Evolutionary conservation across 2,797 vertebrate species (phyloP), one percentile per base, ranked within the genome.

Genomic region (Anguilla megastoma): DNA sequence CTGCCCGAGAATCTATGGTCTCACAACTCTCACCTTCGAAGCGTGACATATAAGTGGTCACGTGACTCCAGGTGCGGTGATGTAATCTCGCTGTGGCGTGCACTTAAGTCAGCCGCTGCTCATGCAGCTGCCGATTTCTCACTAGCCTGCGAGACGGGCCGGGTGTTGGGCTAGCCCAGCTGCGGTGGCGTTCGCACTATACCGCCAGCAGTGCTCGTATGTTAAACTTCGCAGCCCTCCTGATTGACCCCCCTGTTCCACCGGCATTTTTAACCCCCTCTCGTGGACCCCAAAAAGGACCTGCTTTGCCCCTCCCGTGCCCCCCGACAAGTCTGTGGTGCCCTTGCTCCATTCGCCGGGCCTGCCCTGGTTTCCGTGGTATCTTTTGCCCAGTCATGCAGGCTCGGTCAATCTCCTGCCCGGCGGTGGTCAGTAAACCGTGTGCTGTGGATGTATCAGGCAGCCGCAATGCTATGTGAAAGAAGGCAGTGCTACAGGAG

Each of bases 101-200:
- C 24, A n/a, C 7, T 52, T 12, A 52, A n/a, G 60, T n/a, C 60
- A 66, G 8, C 1, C 60, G 8, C 60, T 4, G 60, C 56, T 18
- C 16, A 3, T 66, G 60, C 60, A 66, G 60, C 60, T 66, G 60
- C 21, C 21, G 66, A 8, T 45, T 45, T 66, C 41, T 74, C 2
- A 36, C 24, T 16, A 10, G 48, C 58, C 79, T 74, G 63, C 9
- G 66, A 63, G 80, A 27, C 21, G 27, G 82, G 60, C 12, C n/a
- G 48, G 60, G 8, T n/a, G 18, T 8, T 45, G 84, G 41, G n/a
- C 54, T 24, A 16, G 18, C 60, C 54, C 87, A 48, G 60, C 52
- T 56, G 36, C n/a, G 21, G 30, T 41, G n/a, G 74, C 33, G n/a
- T 89, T 89, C 87, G 74, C 76, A 88, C 60, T 50, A 21, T 24